Percentiles rank a stretch among this genome's conserved stretches.
These are phyloP conservation scores for Uropetala carovei DNA, from an alignment of 2,888 invertebrate species.

Conservation along the genomic window DNA sequence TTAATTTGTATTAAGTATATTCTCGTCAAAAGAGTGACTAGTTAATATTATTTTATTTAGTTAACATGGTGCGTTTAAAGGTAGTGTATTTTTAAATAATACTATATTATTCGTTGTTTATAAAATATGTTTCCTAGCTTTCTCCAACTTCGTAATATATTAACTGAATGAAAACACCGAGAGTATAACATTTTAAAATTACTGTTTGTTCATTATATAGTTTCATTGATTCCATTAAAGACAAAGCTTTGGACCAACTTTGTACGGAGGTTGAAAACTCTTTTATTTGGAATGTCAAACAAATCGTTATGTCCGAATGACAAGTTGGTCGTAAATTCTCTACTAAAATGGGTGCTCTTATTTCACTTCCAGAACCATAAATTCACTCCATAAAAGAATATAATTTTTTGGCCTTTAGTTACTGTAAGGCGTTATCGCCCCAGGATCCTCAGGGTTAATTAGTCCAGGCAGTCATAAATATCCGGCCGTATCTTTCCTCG, in stretches of 20 bases:
- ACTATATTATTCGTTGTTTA: too few relatives aligned
- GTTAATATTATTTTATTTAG: too few relatives aligned
- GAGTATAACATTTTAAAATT: not conserved
- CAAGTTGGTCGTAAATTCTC: constrained; percentile 53
- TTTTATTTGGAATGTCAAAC: constrained; percentile 53
- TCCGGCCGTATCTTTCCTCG: constrained; percentile 20
- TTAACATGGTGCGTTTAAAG: too few relatives aligned
- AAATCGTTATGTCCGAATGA: constrained; percentile 61
- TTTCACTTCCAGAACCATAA: constrained; percentile 35
- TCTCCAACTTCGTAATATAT: too few relatives aligned
- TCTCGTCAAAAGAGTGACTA: too few relatives aligned
- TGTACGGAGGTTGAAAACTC: not conserved
- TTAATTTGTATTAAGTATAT: too few relatives aligned
- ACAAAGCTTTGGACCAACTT: not conserved
- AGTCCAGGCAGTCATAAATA: constrained; percentile 46
- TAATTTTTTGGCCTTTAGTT: constrained; percentile 19
- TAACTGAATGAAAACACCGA: not conserved
- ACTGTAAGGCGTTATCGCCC: constrained; percentile 4
- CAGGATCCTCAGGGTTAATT: constrained; percentile 44
- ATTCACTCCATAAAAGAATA: constrained; percentile 36
- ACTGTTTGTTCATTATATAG: not conserved
- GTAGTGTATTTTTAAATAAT: too few relatives aligned
- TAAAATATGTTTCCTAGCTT: too few relatives aligned
- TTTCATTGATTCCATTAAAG: not conserved
- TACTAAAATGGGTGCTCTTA: constrained; percentile 41